These are phyloP conservation scores for Alces alces DNA, from an alignment of 2,113 vertebrate species.

Conservation along the genomic window DNA sequence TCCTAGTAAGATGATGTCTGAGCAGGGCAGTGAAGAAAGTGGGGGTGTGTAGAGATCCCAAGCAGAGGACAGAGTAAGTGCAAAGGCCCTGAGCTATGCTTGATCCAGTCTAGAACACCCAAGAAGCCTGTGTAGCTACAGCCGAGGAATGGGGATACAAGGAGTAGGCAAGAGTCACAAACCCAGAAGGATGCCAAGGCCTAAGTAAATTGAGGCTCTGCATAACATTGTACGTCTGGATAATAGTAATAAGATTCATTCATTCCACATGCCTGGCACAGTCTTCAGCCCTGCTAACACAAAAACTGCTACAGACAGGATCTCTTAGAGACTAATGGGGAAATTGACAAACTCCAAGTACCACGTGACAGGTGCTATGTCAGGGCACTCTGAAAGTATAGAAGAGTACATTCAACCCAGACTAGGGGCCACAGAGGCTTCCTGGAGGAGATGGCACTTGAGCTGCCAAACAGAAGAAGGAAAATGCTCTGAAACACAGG, in stretches of 20 bases:
- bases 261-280: not conserved
- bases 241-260: not conserved
- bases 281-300: not conserved
- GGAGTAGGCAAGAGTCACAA: not conserved
- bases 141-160: not conserved
- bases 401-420: not conserved
- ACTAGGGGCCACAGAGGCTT: not conserved
- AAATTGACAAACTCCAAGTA: not conserved
- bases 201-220: not conserved
- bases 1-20: not conserved
- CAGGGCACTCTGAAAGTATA: not conserved
- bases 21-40: not conserved
- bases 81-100: not conserved
- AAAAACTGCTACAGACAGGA: not conserved
- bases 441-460: not conserved
- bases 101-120: not conserved
- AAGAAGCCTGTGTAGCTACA: not conserved
- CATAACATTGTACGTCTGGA: not conserved
- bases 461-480: not conserved
- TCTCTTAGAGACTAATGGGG: not conserved
- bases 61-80: not conserved
- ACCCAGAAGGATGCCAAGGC: not conserved
- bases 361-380: not conserved
- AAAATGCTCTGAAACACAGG: not conserved
- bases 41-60: not conserved